Conservation (phyloP, 1,140 invertebrate species). For the Adelges cooleyi region DNA sequence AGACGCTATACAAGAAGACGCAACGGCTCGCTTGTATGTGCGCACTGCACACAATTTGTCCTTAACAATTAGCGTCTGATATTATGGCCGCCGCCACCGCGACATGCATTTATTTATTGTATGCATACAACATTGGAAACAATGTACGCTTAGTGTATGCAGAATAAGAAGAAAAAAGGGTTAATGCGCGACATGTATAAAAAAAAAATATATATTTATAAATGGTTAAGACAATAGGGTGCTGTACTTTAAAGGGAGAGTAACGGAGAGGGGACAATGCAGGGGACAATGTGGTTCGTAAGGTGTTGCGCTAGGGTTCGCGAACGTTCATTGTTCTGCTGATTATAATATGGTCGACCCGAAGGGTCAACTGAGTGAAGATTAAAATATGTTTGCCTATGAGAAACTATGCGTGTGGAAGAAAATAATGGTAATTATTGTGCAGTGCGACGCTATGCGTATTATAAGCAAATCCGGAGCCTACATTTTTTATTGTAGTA, state of each 20-base stretch:
- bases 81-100: constrained; percentile 1
- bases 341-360: constrained; percentile 22
- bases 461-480: no score
- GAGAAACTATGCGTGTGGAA: constrained; percentile 14
- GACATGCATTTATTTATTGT: constrained; percentile 11
- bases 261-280: not conserved
- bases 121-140: constrained; percentile 11
- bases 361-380: constrained; percentile 7
- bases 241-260: not conserved
- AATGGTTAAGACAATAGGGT: constrained; percentile 13
- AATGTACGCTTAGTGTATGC: not conserved
- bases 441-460: no score
- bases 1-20: not conserved
- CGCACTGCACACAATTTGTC: constrained; percentile 24
- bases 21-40: no score
- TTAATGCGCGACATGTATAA: no score
- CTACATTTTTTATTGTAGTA: no score
- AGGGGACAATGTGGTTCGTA: constrained; percentile 12
- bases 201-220: not conserved
- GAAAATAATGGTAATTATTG: constrained; percentile 27
- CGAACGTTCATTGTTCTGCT: constrained; percentile 15
- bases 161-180: not conserved
- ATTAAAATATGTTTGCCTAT: constrained; percentile 3
- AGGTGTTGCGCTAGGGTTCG: constrained; percentile 18
- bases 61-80: constrained; percentile 27